Conservation (phyloP, 2,888 invertebrate species). For the Spodoptera picta region DNA sequence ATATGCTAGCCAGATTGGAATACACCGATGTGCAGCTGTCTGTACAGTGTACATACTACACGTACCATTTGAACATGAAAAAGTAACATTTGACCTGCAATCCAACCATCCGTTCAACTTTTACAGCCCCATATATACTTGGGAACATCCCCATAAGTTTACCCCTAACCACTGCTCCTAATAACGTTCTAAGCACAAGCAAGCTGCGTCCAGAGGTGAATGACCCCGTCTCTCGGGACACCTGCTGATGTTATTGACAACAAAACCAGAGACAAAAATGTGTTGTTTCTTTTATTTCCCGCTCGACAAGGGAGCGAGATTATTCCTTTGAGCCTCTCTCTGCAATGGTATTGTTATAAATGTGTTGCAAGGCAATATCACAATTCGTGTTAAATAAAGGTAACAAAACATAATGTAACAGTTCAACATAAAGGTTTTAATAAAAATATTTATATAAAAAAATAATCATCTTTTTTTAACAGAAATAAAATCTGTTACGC, state of each 20-base stretch:
- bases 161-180: constrained; percentile 61
- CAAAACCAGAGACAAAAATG: constrained; percentile 61
- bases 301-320: constrained; percentile 61
- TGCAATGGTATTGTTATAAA: constrained; percentile 24
- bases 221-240: constrained; percentile 81
- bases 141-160: constrained; percentile 61
- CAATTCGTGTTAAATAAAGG: background rate
- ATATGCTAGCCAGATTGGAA: no score
- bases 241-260: constrained; percentile 87
- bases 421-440: no score
- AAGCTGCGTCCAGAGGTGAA: constrained; percentile 71
- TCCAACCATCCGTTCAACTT: constrained; percentile 40
- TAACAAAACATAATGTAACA: background rate
- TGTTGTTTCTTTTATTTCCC: constrained; percentile 83
- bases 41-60: no score
- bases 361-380: constrained; percentile 4
- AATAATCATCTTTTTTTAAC: background rate
- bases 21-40: no score
- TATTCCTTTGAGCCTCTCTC: constrained; percentile 43
- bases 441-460: background rate
- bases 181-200: constrained; percentile 66
- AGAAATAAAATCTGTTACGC: constrained; percentile 8
- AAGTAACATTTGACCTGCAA: constrained; percentile 34
- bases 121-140: constrained; percentile 49
- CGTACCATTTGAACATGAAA: background rate